Percentiles rank a stretch among this genome's conserved stretches.
Conservation (phyloP, 2,888 invertebrate genomes). For the Ernsta delagoae region DNA sequence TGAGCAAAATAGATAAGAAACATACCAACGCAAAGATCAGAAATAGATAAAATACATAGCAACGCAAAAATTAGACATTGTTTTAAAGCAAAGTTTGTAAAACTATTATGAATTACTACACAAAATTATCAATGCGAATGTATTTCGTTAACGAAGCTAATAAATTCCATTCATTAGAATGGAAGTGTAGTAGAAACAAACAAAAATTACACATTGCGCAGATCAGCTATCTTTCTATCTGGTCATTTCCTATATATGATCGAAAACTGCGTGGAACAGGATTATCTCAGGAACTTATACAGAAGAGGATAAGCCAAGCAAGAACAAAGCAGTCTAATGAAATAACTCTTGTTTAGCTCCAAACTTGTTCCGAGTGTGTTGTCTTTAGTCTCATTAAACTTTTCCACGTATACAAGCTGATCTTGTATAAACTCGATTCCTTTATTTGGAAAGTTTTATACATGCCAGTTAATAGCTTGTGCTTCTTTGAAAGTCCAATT, state of each 20-base stretch:
- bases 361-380: conserved; percentile 11
- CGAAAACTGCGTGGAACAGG: conserved; percentile 5
- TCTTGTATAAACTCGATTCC: conserved; percentile 12
- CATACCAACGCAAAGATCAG: not conserved
- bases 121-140: no score
- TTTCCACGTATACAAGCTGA: conserved; percentile 23
- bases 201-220: no score
- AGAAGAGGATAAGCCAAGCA: conserved; percentile 22
- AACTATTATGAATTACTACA: no score
- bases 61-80: no score
- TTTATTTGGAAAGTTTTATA: not conserved
- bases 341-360: conserved; percentile 33
- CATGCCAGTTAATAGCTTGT: not conserved
- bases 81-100: no score
- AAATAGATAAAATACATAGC: no score
- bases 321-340: conserved; percentile 32
- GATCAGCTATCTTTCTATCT: no score
- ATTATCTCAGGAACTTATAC: conserved; percentile 22
- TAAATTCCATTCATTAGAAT: no score
- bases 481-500: not conserved
- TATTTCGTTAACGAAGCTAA: no score
- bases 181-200: no score
- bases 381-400: conserved; percentile 27
- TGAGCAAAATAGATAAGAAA: no score
- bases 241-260: not conserved